phyloP scores from a whole-genome alignment of 2,113 vertebrate species.

The Charina bottae region DNA sequence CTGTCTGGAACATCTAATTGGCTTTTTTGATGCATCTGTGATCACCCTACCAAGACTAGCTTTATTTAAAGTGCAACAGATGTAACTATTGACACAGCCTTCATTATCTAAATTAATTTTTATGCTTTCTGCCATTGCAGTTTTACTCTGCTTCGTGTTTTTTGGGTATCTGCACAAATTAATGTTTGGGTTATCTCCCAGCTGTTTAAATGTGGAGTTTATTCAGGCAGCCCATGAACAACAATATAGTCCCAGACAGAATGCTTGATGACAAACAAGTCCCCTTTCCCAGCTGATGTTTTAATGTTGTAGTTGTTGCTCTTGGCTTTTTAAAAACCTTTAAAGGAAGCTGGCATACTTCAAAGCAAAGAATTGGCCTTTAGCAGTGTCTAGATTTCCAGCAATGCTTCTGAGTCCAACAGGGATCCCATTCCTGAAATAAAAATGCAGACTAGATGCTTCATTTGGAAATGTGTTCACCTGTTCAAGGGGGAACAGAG shows the following conservation, averaged over 20 bases:
- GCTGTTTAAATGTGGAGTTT: background rate
- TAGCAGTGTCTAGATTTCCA: background rate
- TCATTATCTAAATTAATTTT: background rate
- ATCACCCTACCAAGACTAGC: background rate
- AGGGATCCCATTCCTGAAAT: background rate
- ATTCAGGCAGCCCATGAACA: background rate
- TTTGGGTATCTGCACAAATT: background rate
- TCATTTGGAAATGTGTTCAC: background rate
- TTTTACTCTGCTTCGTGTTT: no score
- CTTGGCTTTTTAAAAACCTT: background rate
- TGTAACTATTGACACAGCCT: background rate
- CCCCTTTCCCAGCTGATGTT: background rate
- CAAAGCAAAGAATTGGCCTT: background rate
- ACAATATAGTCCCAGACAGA: background rate
- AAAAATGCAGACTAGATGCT: background rate
- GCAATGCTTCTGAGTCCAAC: background rate
- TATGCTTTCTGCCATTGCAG: background rate
- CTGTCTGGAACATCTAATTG: constrained; percentile 4
- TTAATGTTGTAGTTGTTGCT: background rate
- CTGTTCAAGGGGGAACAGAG: background rate
- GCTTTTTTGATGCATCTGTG: background rate
- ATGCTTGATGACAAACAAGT: background rate
- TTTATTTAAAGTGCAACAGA: constrained; percentile 21
- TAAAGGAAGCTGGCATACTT: background rate
- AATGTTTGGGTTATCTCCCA: background rate